Percentiles rank a stretch among this genome's conserved stretches.
These are phyloP conservation scores for Parasteatoda tepidariorum DNA, from an alignment of 1,140 invertebrate species.

Conservation along the genomic window DNA sequence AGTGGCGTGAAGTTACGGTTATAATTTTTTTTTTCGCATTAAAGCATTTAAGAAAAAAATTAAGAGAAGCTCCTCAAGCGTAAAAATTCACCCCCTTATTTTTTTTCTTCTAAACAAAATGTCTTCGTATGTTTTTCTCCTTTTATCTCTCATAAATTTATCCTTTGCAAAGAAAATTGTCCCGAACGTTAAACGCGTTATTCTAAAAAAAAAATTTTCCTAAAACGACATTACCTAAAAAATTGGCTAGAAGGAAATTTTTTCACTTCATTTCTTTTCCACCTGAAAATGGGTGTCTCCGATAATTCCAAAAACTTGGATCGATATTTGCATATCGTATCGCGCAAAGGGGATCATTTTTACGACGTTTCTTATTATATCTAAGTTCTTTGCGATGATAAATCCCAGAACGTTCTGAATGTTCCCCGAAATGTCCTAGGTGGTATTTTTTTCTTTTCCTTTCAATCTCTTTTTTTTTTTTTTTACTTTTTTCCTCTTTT, in stretches of 20 bases:
- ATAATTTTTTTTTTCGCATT: no score
- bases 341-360: constrained; percentile 34
- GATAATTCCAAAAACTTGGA: constrained; percentile 51
- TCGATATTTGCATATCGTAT: constrained; percentile 54
- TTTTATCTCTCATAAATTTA: neutral
- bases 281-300: constrained; percentile 53
- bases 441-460: neutral
- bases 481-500: neutral
- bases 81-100: neutral
- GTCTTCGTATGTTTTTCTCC: neutral
- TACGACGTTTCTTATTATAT: constrained; percentile 47
- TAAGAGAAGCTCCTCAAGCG: neutral
- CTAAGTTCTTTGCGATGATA: constrained; percentile 37
- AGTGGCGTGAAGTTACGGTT: no score
- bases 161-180: neutral
- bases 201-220: constrained; percentile 38
- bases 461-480: neutral
- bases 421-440: neutral
- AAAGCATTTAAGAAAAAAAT: no score
- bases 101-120: constrained; percentile 30
- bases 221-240: constrained; percentile 25
- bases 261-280: constrained; percentile 53
- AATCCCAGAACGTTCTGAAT: constrained; percentile 19
- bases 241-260: constrained; percentile 16
- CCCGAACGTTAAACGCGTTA: constrained; percentile 35